A percentile compares a stretch with the other conserved stretches of the same genome.
phyloP scores from a whole-genome alignment of 2,113 vertebrate genomes.

The Pedetes capensis region DNA sequence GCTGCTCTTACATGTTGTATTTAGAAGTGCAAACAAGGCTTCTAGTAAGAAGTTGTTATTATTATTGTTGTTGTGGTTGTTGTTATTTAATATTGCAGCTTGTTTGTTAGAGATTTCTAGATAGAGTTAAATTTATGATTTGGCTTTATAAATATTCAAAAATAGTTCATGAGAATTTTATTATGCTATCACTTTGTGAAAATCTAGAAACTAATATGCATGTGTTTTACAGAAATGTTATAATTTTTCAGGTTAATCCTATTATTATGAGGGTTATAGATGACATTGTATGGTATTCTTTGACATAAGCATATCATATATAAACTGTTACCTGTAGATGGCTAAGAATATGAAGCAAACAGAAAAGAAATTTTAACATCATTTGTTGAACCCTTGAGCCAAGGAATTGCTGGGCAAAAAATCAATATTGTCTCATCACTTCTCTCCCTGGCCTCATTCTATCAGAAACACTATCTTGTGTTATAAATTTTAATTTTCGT shows the following conservation, averaged over 20 bases:
- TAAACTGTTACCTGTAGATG: neutral
- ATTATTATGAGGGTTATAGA: neutral
- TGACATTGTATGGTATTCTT: neutral
- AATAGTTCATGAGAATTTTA: neutral
- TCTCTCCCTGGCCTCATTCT: conserved; percentile 28
- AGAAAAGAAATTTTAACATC: conserved; percentile 33
- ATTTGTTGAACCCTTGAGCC: conserved; percentile 29
- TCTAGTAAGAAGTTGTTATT: neutral
- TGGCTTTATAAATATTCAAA: neutral
- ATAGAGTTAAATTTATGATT: neutral
- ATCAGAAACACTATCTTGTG: conserved; percentile 32
- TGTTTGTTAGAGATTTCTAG: conserved; percentile 9
- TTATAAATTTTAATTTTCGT: conserved; percentile 62
- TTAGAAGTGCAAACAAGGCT: conserved; percentile 10
- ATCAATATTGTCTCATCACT: neutral
- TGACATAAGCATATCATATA: neutral
- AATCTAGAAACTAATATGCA: neutral
- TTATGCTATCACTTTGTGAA: neutral
- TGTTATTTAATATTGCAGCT: neutral
- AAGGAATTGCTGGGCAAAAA: neutral
- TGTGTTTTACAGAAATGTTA: neutral
- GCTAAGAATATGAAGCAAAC: conserved; percentile 35
- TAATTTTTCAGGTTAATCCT: neutral
- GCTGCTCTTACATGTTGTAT: neutral
- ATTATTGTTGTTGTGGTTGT: no score